Conservation (phyloP, 2,797 vertebrate genomes). For the Perodicticus potto region DNA sequence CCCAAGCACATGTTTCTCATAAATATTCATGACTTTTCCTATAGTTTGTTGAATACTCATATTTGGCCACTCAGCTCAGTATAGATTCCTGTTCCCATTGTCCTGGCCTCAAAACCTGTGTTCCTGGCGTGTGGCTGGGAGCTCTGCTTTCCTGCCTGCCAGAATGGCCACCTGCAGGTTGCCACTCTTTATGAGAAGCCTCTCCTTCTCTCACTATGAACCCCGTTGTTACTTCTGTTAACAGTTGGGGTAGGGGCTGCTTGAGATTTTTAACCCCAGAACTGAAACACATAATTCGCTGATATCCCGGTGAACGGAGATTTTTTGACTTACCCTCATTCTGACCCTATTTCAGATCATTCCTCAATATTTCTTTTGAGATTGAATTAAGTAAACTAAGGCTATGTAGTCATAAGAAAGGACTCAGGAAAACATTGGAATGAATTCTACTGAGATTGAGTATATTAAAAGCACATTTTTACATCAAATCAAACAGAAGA, state of each 20-base stretch:
- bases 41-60: background rate
- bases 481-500: background rate
- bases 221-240: background rate
- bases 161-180: background rate
- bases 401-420: background rate
- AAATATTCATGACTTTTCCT: background rate
- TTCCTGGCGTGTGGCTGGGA: background rate
- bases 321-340: background rate
- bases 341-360: background rate
- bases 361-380: background rate
- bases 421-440: background rate
- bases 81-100: background rate
- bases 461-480: background rate
- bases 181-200: background rate
- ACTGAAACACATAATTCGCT: background rate
- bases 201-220: background rate
- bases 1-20: background rate
- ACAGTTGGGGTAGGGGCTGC: background rate
- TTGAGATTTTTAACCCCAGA: background rate
- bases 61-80: background rate
- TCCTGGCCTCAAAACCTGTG: background rate
- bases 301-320: background rate
- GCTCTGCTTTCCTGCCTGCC: background rate
- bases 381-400: background rate
- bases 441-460: background rate